phyloP scores from a whole-genome alignment of 1,140 invertebrate genomes.

The Hylaeus volcanicus region DNA sequence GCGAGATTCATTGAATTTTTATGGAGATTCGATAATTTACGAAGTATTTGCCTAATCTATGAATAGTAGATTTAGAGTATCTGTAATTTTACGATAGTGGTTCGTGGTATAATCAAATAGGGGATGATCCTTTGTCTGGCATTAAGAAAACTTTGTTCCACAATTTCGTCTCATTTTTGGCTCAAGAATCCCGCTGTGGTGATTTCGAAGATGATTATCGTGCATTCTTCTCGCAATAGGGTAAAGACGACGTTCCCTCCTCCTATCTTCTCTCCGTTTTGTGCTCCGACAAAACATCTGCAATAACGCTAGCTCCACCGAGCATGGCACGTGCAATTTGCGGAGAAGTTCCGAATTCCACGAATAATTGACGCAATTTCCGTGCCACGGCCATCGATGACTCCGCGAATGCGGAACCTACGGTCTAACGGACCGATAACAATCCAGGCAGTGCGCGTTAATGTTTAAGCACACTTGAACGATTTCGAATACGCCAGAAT shows the following conservation, averaged over 20 bases:
- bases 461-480: conserved; percentile 32
- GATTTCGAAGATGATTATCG: too few species aligned
- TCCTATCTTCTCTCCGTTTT: conserved; percentile 4
- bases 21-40: neutral
- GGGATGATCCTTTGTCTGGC: too few species aligned
- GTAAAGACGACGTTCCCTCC: neutral
- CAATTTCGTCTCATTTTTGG: too few species aligned
- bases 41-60: too few species aligned
- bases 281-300: conserved; percentile 11
- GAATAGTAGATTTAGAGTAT: too few species aligned
- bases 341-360: conserved; percentile 46
- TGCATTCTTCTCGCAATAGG: too few species aligned
- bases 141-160: too few species aligned
- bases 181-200: too few species aligned
- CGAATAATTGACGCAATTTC: conserved; percentile 67
- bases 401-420: conserved; percentile 54
- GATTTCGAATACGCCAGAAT: conserved; percentile 28
- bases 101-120: too few species aligned
- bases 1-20: neutral
- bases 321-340: conserved; percentile 56
- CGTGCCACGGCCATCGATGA: conserved; percentile 52
- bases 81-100: too few species aligned
- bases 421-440: conserved; percentile 33
- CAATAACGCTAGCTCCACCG: conserved; percentile 37
- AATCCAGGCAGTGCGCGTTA: conserved; percentile 25